Conservation (phyloP, 2,888 invertebrate genomes). For the Chouioia cunea region DNA sequence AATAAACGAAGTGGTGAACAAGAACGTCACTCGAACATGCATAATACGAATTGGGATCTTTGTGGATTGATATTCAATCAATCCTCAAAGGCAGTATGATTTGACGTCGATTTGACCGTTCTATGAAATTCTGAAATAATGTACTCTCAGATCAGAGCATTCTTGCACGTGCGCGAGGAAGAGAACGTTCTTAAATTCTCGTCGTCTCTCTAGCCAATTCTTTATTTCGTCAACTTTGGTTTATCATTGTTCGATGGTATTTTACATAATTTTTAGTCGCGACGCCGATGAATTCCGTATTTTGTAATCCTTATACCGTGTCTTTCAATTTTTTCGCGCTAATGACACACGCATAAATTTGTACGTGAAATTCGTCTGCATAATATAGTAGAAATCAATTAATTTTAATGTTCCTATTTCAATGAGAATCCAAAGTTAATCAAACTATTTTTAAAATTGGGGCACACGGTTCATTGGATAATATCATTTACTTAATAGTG, state of each 20-base stretch:
- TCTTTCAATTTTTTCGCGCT: neutral
- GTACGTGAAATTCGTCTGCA: too few species aligned
- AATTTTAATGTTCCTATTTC: too few species aligned
- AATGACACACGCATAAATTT: neutral
- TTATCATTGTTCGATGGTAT: neutral
- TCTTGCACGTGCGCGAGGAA: neutral
- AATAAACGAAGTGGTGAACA: too few species aligned
- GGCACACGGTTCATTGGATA: too few species aligned
- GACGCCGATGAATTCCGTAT: neutral
- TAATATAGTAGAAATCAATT: too few species aligned
- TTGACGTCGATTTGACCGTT: neutral
- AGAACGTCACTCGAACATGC: neutral
- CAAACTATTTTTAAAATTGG: too few species aligned
- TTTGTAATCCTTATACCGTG: too few species aligned
- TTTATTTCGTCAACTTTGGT: neutral
- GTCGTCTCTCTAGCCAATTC: neutral
- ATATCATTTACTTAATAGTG: too few species aligned
- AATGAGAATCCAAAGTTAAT: too few species aligned
- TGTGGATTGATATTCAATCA: conserved; percentile 43
- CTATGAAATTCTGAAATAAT: conserved; percentile 3
- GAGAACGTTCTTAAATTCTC: neutral
- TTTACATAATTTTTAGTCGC: neutral
- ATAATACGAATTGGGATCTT: conserved; percentile 32
- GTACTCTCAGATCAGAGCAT: neutral
- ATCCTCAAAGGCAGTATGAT: conserved; percentile 31